Percentiles rank a stretch among this genome's conserved stretches.
Conservation (phyloP, 2,113 vertebrate genomes). For the Potamarius usumacintae region DNA sequence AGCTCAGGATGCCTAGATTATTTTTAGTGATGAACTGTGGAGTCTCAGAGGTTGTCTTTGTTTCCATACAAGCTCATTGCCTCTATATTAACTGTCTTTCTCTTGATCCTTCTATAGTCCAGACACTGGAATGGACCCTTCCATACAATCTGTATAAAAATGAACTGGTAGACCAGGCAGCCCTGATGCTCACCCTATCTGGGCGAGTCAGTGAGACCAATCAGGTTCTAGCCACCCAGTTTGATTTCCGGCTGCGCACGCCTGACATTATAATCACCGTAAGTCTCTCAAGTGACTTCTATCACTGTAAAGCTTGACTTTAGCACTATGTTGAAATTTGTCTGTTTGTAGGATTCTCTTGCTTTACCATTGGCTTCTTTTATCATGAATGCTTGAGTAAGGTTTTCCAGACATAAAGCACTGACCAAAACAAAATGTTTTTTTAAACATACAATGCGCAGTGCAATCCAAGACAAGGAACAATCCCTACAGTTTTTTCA, state of each 20-base stretch:
- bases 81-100: not conserved
- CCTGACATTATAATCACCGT: conserved; percentile 77
- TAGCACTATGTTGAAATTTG: not conserved
- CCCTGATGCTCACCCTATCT: conserved; percentile 81
- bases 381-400: not conserved
- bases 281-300: conserved; percentile 1
- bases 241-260: conserved; percentile 81
- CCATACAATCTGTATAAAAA: conserved; percentile 75
- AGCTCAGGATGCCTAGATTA: not conserved
- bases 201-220: conserved; percentile 79
- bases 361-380: not conserved
- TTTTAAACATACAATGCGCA: not conserved
- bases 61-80: not conserved
- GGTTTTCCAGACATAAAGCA: not conserved
- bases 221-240: conserved; percentile 86
- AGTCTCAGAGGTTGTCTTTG: not conserved
- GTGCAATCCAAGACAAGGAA: not conserved
- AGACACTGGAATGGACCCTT: conserved; percentile 71
- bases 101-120: conserved; percentile 61
- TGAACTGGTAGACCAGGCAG: conserved; percentile 82
- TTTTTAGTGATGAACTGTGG: not conserved
- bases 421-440: not conserved
- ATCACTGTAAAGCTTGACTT: not conserved
- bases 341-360: not conserved
- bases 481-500: not conserved